phyloP scores from a whole-genome alignment of 2,888 invertebrate species.

The Tineola bisselliella region DNA sequence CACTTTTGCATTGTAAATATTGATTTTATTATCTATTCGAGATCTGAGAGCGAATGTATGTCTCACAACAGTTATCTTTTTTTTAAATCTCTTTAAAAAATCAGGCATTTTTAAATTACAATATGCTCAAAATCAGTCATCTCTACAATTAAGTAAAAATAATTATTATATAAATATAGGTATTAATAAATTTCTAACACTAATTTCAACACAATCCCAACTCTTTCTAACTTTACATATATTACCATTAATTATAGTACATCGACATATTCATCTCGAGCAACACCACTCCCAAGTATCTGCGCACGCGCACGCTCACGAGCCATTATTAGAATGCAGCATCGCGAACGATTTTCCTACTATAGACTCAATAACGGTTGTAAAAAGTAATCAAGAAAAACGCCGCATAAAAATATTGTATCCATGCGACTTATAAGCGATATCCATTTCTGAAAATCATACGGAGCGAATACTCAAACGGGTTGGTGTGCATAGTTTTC shows the following conservation, averaged over 20 bases:
- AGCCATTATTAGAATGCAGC: slow-evolving; percentile 63
- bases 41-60: not conserved
- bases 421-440: slow-evolving; percentile 55
- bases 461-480: slow-evolving; percentile 54
- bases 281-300: slow-evolving; percentile 32
- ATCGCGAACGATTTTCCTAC: slow-evolving; percentile 64
- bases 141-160: not conserved
- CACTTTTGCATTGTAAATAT: slow-evolving; percentile 29
- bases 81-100: no score
- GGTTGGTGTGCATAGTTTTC: slow-evolving; percentile 60
- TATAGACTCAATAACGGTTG: slow-evolving; percentile 59
- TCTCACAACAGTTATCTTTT: no score
- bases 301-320: slow-evolving; percentile 57
- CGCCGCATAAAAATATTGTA: slow-evolving; percentile 65
- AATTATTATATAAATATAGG: not conserved
- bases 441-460: slow-evolving; percentile 67
- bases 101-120: no score
- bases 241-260: slow-evolving; percentile 9
- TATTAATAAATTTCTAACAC: not conserved
- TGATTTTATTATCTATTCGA: not conserved
- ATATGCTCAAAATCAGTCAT: no score
- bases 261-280: slow-evolving; percentile 7
- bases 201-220: not conserved
- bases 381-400: slow-evolving; percentile 62
- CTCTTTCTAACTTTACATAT: not conserved